Percentiles rank a stretch among this genome's conserved stretches.
These are phyloP conservation scores for Calameuta filiformis DNA, from an alignment of 2,888 invertebrate species.

Conservation along the genomic window DNA sequence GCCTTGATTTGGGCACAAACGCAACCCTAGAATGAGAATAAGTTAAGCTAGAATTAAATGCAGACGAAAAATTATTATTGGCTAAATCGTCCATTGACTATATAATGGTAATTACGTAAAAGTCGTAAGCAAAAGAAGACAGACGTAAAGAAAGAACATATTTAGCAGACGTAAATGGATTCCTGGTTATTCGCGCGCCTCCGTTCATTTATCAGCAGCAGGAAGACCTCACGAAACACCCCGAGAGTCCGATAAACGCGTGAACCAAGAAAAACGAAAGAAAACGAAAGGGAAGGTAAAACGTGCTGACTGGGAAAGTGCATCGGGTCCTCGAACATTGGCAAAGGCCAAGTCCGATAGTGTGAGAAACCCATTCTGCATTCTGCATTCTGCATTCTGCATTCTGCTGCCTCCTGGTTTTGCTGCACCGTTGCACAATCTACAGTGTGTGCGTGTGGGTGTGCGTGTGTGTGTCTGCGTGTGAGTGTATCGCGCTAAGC, in stretches of 20 bases:
- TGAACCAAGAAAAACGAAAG: constrained; percentile 26
- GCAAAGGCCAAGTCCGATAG: constrained; percentile 27
- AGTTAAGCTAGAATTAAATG: too few relatives aligned
- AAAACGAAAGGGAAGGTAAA: constrained; percentile 18
- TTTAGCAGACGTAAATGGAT: not conserved
- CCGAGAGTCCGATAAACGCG: not conserved
- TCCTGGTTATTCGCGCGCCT: not conserved
- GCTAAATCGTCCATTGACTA: constrained; percentile 18
- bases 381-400: constrained; percentile 25
- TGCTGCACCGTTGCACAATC: constrained; percentile 44
- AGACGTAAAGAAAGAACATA: constrained; percentile 20
- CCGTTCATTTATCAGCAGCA: not conserved
- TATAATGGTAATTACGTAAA: constrained; percentile 32
- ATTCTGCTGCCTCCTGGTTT: constrained; percentile 24
- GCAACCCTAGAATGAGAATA: too few relatives aligned
- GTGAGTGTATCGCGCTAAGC: not conserved
- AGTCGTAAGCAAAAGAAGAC: constrained; percentile 17
- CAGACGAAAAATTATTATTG: too few relatives aligned
- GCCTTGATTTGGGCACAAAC: too few relatives aligned
- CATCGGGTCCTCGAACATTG: constrained; percentile 20
- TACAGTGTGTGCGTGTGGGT: not conserved
- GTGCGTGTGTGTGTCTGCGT: too few relatives aligned
- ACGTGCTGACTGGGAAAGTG: not conserved
- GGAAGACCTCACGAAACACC: constrained; percentile 1
- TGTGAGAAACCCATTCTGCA: constrained; percentile 47